phyloP scores from a whole-genome alignment of 1,140 invertebrate genomes.

The Papilio aristodemus region DNA sequence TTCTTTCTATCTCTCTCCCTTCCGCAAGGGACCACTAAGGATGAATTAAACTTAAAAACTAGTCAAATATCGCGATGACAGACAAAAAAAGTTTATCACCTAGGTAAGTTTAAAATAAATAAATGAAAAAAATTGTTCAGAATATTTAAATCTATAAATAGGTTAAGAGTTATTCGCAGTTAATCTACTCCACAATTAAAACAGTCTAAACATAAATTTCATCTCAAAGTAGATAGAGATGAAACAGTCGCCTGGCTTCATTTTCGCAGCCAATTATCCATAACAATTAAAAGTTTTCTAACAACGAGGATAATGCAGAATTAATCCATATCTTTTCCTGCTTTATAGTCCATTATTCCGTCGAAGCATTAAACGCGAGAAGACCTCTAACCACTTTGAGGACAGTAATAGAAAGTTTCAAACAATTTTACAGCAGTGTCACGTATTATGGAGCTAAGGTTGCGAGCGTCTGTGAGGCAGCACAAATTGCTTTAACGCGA shows the following conservation, averaged over 20 bases:
- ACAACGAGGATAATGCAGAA: slow-evolving; percentile 29
- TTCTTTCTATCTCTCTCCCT: background rate
- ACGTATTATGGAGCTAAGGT: slow-evolving; percentile 38
- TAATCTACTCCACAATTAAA: slow-evolving; percentile 9
- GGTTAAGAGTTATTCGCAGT: background rate
- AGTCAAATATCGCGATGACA: no score
- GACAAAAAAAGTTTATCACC: no score
- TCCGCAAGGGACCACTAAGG: no score
- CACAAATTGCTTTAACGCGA: slow-evolving; percentile 32
- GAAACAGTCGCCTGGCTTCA: slow-evolving; percentile 23
- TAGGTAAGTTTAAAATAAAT: no score
- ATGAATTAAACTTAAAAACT: no score
- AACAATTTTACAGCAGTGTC: slow-evolving; percentile 39
- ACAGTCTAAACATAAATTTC: slow-evolving; percentile 23
- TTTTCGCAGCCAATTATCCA: slow-evolving; percentile 34
- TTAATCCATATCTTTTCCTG: slow-evolving; percentile 35
- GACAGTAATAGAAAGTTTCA: slow-evolving; percentile 37
- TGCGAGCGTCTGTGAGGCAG: slow-evolving; percentile 25
- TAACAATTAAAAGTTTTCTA: slow-evolving; percentile 34
- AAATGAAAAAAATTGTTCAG: no score
- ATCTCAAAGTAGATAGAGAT: slow-evolving; percentile 24
- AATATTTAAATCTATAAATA: background rate
- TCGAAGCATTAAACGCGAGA: slow-evolving; percentile 30
- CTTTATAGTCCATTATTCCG: slow-evolving; percentile 33
- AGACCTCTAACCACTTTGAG: slow-evolving; percentile 34